Conservation (phyloP, 2,888 invertebrate genomes). For the Drosophila cracens region DNA sequence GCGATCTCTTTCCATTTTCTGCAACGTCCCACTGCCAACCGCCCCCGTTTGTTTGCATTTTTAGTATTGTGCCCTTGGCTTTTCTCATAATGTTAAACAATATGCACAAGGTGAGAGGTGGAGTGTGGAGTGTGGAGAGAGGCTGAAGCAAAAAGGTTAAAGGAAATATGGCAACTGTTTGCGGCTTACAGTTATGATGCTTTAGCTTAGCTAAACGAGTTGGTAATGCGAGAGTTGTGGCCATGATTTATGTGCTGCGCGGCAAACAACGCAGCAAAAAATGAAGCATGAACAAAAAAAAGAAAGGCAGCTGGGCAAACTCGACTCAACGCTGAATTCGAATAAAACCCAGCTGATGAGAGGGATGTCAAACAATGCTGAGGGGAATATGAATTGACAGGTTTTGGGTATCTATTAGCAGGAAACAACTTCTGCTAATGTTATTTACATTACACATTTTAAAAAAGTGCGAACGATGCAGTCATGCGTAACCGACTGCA, state of each 20-base stretch:
- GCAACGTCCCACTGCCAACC: background rate
- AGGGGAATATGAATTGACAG: background rate
- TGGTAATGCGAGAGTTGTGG: constrained; percentile 67
- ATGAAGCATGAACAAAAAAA: constrained; percentile 15
- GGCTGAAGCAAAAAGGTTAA: constrained; percentile 50
- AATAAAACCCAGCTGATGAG: constrained; percentile 6
- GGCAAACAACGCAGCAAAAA: constrained; percentile 9
- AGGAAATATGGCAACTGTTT: constrained; percentile 71
- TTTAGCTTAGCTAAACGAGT: constrained; percentile 69
- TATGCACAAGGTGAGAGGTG: constrained; percentile 36
- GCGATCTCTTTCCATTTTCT: constrained; percentile 21
- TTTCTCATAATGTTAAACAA: constrained; percentile 68
- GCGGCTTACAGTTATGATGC: constrained; percentile 63
- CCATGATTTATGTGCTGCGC: constrained; percentile 44
- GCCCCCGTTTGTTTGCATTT: constrained; percentile 53
- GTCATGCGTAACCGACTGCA: too few species aligned
- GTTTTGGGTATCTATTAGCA: background rate
- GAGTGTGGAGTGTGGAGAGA: background rate
- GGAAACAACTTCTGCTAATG: background rate
- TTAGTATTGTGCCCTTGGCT: constrained; percentile 59
- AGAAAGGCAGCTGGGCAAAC: constrained; percentile 22
- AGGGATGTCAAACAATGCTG: background rate
- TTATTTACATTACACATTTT: background rate
- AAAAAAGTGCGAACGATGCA: background rate
- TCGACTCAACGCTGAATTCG: constrained; percentile 8